Percentiles rank a stretch among this genome's conserved stretches.
phyloP scores from a whole-genome alignment of 2,888 invertebrate genomes.

The Zonitis immaculata region DNA sequence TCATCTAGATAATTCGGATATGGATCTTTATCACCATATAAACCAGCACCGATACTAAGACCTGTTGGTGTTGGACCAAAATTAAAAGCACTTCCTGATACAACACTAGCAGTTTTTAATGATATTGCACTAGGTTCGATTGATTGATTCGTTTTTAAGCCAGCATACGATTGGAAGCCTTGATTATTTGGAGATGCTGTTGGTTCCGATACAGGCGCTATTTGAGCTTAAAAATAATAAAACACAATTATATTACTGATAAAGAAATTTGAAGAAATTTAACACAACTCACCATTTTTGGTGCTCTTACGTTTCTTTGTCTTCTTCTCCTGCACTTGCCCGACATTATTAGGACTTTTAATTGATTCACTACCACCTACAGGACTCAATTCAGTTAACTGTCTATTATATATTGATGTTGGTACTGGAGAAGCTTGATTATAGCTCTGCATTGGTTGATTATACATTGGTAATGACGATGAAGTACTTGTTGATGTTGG shows the following conservation, averaged over 20 bases:
- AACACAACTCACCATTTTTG: slow-evolving; percentile 30
- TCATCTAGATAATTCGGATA: slow-evolving; percentile 68
- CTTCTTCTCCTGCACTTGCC: slow-evolving; percentile 34
- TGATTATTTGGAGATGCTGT: slow-evolving; percentile 36
- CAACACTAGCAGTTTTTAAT: slow-evolving; percentile 65
- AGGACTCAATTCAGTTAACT: slow-evolving; percentile 35
- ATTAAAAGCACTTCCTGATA: slow-evolving; percentile 80
- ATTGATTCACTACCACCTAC: slow-evolving; percentile 25
- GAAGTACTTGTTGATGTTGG: slow-evolving; percentile 37
- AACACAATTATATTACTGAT: not conserved
- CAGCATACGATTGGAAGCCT: slow-evolving; percentile 59
- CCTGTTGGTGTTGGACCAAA: slow-evolving; percentile 66
- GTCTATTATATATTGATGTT: slow-evolving; percentile 38
- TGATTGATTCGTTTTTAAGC: slow-evolving; percentile 46
- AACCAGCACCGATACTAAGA: slow-evolving; percentile 53
- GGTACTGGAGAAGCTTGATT: slow-evolving; percentile 37
- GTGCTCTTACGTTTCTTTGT: slow-evolving; percentile 35
- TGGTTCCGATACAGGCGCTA: slow-evolving; percentile 18
- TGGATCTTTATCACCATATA: slow-evolving; percentile 61
- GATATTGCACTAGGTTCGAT: slow-evolving; percentile 54
- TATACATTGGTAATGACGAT: slow-evolving; percentile 42
- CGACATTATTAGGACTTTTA: slow-evolving; percentile 9
- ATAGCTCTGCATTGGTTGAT: slow-evolving; percentile 41
- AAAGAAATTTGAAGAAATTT: no score
- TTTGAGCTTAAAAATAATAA: slow-evolving; percentile 12